Conservation (phyloP, 2,888 invertebrate species). For the Athalia cordata region DNA sequence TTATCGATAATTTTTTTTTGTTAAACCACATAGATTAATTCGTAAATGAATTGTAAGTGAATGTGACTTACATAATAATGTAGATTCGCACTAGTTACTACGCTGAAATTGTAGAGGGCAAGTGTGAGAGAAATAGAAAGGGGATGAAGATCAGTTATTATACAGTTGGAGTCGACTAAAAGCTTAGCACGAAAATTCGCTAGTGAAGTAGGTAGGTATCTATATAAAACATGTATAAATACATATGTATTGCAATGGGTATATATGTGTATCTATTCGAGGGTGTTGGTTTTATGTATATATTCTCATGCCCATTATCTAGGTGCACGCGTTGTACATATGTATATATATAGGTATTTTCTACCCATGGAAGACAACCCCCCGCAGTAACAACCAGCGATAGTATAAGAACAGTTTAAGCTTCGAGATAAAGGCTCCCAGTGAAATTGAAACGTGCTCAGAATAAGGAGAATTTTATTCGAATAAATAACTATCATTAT, state of each 20-base stretch:
- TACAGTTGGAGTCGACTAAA: constrained; percentile 4
- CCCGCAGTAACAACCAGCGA: not conserved
- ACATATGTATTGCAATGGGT: not conserved
- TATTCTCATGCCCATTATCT: no score
- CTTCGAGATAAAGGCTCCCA: constrained; percentile 31
- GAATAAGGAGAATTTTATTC: constrained; percentile 23
- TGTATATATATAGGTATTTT: no score
- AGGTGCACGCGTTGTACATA: no score
- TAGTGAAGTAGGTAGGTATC: constrained; percentile 10
- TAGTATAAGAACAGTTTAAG: constrained; percentile 37
- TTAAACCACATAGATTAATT: no score
- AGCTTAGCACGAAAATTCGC: constrained; percentile 30
- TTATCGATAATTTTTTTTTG: no score
- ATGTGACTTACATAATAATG: no score
- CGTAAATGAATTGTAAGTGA: no score
- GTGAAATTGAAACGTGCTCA: constrained; percentile 43
- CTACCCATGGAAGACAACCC: not conserved
- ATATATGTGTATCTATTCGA: not conserved
- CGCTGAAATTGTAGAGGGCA: constrained; percentile 31
- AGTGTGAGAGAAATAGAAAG: constrained; percentile 3
- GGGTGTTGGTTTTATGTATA: not conserved
- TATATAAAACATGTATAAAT: not conserved
- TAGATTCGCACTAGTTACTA: no score
- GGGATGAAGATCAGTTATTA: not conserved
- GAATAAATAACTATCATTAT: constrained; percentile 20